Conservation (phyloP, 2,113 vertebrate genomes). For the Hemibagrus wyckioides region DNA sequence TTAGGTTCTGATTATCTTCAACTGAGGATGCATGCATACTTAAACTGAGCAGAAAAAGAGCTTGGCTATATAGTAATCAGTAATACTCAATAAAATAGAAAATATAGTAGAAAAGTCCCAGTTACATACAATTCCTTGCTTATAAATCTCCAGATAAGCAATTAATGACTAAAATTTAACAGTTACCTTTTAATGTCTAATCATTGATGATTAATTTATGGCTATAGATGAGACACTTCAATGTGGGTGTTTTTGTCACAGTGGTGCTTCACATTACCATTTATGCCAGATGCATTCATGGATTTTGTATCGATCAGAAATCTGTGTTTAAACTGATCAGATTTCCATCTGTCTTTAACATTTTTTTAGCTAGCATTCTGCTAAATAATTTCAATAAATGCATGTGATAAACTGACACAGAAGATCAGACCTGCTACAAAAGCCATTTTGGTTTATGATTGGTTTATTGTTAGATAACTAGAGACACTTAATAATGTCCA, state of each 20-base stretch:
- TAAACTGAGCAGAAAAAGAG: not conserved
- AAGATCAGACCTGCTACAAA: not conserved
- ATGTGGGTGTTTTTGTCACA: not conserved
- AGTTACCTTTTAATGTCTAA: not conserved
- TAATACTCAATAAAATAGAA: not conserved
- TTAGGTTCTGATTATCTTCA: constrained; percentile 39
- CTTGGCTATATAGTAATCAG: not conserved
- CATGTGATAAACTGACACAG: not conserved
- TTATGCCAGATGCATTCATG: not conserved
- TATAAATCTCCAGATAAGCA: not conserved
- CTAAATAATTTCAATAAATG: not conserved
- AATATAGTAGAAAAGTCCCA: not conserved
- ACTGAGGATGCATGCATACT: not conserved
- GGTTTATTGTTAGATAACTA: not conserved
- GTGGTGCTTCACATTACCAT: not conserved
- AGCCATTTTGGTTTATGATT: not conserved
- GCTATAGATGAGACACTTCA: not conserved
- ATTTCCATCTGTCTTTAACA: not conserved
- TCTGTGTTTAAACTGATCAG: not conserved
- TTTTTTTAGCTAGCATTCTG: not conserved
- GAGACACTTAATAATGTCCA: not conserved
- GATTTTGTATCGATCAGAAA: not conserved
- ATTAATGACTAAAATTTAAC: not conserved
- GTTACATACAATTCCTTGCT: not conserved
- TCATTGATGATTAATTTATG: not conserved